Evolutionary conservation across 2,797 vertebrate species (phyloP).

Genomic region (Bufotes viridis): DNA sequence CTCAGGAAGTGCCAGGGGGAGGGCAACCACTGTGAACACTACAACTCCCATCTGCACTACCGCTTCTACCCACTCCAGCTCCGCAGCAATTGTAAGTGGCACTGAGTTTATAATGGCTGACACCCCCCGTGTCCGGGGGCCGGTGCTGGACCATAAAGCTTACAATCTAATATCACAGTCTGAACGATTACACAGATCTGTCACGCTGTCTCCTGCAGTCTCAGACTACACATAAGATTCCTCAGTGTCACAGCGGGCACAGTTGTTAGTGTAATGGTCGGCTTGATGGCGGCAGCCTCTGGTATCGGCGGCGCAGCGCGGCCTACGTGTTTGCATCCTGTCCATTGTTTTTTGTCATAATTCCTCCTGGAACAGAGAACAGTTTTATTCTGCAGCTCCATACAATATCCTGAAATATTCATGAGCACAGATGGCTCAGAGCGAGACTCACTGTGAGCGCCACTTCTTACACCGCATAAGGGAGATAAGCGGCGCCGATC

Average conservation of each 20-base stretch:
- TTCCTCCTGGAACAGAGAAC: constrained; percentile 17
- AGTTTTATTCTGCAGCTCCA: constrained; percentile 37
- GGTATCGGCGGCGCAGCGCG: neutral
- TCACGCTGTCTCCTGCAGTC: neutral
- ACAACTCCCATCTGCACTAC: no score
- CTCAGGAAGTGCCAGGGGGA: no score
- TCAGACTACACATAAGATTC: neutral
- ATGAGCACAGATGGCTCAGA: constrained; percentile 49
- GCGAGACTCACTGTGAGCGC: neutral
- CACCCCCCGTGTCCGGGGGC: no score
- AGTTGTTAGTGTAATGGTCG: neutral
- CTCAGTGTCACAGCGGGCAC: neutral
- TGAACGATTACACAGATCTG: neutral
- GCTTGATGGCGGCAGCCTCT: neutral
- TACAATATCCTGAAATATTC: neutral
- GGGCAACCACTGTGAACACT: no score
- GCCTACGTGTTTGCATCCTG: neutral
- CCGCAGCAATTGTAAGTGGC: no score
- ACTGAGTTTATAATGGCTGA: no score
- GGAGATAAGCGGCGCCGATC: neutral
- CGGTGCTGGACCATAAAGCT: no score
- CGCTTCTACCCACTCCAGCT: no score
- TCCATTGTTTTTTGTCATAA: constrained; percentile 11
- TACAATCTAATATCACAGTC: neutral
- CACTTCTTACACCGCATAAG: neutral